phyloP scores from a whole-genome alignment of 2,113 vertebrate species.

The Pandion haliaetus region DNA sequence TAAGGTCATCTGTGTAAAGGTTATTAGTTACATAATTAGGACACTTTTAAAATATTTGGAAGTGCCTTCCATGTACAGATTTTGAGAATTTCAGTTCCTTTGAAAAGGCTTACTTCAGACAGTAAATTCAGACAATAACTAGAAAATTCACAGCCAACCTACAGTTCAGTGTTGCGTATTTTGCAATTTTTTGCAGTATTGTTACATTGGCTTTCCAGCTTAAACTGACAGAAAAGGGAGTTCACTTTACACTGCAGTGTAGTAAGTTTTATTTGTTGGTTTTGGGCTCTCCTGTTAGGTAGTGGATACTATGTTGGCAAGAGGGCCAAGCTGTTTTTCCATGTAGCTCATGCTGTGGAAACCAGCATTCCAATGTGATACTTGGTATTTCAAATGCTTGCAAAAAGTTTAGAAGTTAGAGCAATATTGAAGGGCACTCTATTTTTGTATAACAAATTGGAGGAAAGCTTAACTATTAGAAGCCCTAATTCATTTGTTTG shows the following conservation, averaged over 20 bases:
- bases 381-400: slow-evolving; percentile 35
- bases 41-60: background rate
- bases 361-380: background rate
- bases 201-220: background rate
- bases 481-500: background rate
- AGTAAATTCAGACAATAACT: background rate
- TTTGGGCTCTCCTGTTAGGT: slow-evolving; percentile 40
- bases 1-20: background rate
- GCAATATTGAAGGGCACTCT: background rate
- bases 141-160: background rate
- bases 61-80: background rate
- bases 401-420: slow-evolving; percentile 46
- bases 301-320: slow-evolving; percentile 33
- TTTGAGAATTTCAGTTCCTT: background rate
- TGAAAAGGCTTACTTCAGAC: background rate
- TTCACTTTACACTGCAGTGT: slow-evolving; percentile 1
- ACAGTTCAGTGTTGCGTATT: background rate
- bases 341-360: slow-evolving; percentile 58
- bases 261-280: slow-evolving; percentile 51
- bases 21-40: background rate
- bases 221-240: slow-evolving; percentile 46
- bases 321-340: slow-evolving; percentile 38
- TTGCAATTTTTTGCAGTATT: background rate
- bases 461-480: background rate
- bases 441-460: background rate